Base-by-base conservation (phyloP, 2,888 invertebrate genomes). In the Acanthosepion esculentum region DNA sequence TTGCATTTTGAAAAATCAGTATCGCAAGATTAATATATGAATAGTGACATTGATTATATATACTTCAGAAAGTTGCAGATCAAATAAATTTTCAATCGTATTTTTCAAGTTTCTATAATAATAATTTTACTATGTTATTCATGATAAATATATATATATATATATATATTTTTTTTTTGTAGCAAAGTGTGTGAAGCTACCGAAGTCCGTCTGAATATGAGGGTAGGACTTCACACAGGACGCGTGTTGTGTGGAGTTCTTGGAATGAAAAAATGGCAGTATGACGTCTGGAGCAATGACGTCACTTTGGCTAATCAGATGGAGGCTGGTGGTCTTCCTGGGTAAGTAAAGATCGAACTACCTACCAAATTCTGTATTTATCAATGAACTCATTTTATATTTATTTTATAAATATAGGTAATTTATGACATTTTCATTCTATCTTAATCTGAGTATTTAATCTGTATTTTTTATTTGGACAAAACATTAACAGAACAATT, bases 201-300 rank as follows among this genome's bases (percentile, higher is more conserved):
- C 7, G 99, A 99, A 97, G 99, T 99, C n/a, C 98, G 98, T 96
- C 98, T 99, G 95, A 99, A 99, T 97, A 99, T 99, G 99, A 98
- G 99, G 95, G 99, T 99, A 94, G 99, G 99, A 95, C 98, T 99
- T 95, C 99, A 99, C 97, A 99, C 99, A 0, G 99, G 99, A 0
- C 98, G 99, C 3, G 99, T 99, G 94, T 98, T 99, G 94, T 99
- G 99, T 97, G 99, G 99, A 29, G 99, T 99, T 91, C 98, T 99
- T 95, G 99, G 99, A 0, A 98, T 99, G 94, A 98, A 98, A 95
- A 99, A 99, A 97, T 99, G 99, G 99, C 99, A 99, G 97, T 98
- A 99, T 97, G 99, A 99, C 97, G 99, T 99, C 20, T 99, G 99
- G 99, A 98, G 99, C 95, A 99, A 99, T 97, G 99, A 99, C 97